Evolutionary conservation across 2,888 invertebrate species (phyloP), one percentile per base, ranked within the genome.

Genomic region (Eupithecia pulchellata): DNA sequence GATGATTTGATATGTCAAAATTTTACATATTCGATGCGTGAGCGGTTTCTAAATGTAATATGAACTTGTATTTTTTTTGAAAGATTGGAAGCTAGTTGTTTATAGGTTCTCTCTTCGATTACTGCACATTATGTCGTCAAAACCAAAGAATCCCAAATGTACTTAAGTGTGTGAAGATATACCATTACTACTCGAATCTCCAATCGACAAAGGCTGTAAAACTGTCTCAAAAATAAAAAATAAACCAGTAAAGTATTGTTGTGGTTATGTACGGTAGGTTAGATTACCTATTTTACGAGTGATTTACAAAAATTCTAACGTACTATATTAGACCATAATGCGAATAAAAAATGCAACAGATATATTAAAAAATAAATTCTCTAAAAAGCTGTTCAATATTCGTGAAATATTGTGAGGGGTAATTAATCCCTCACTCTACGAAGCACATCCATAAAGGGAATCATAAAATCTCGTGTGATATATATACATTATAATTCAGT

Each of bases 381-480:
- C n/a, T n/a, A n/a, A n/a, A n/a, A n/a, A 47, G 47, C 47, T 20
- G 9, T 20, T 47, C 2, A 20, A 20, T 47, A 20, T 29, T 29
- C 9, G 6, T 25, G 36, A 25, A 0, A 57, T 29, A 29, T 57
- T 57, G 6, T 6, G 14, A 57, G 29, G 1, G 34, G 61, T 25
- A 61, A 61, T 61, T 34, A 32, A 20, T 14, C 30, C 36, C 61
- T 20, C n/a, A 29, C 58, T 61, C 32, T 32, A 9, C 14, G 29
- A 17, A 27, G 57, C 34, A 34, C 11, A 25, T 61, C n/a, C 20
- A 61, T 29, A 61, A 61, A 34, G 61, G 61, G 36, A 61, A 61
- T 61, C 61, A 32, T 61, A 61, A 61, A 61, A 61, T 25, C 20
- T 34, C 61, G 61, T 61, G 61, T 61, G 61, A 25, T n/a, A 13